Conservation (phyloP, 1,140 invertebrate species). For the Drosophila nebulosa region DNA sequence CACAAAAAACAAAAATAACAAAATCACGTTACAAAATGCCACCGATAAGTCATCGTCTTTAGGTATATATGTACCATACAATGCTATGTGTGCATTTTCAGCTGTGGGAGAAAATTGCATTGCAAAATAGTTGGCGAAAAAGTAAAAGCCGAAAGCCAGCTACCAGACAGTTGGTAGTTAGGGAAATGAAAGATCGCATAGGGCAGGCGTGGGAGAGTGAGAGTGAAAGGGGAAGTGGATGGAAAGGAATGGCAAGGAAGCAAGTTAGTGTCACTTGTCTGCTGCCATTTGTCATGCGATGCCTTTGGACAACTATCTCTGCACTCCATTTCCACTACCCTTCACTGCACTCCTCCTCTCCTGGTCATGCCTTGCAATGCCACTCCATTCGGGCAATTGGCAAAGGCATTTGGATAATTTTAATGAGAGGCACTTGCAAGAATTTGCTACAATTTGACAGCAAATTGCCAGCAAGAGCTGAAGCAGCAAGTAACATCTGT, state of each 20-base stretch:
- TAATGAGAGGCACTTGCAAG: constrained; percentile 65
- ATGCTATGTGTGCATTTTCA: constrained; percentile 1
- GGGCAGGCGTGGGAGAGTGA: neutral
- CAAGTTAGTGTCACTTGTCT: constrained; percentile 54
- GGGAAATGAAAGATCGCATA: neutral
- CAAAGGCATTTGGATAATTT: constrained; percentile 56
- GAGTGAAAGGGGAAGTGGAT: neutral
- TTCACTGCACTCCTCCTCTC: neutral
- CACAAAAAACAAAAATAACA: constrained; percentile 6
- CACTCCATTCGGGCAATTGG: constrained; percentile 32
- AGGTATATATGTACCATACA: neutral
- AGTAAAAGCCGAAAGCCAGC: constrained; percentile 24
- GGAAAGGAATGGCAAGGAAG: neutral
- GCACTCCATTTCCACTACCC: neutral
- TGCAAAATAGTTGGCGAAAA: constrained; percentile 34
- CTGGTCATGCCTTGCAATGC: neutral
- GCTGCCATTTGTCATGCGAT: constrained; percentile 68
- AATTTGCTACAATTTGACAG: constrained; percentile 68
- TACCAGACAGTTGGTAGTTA: neutral
- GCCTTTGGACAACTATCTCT: neutral
- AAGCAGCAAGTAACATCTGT: constrained; percentile 44
- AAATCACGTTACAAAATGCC: constrained; percentile 59
- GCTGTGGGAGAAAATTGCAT: constrained; percentile 28
- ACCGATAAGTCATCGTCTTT: constrained; percentile 37
- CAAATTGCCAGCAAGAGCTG: constrained; percentile 32